Percentiles rank a stretch among this genome's conserved stretches.
phyloP scores from a whole-genome alignment of 1,140 invertebrate genomes.

The Octopus sinensis region DNA sequence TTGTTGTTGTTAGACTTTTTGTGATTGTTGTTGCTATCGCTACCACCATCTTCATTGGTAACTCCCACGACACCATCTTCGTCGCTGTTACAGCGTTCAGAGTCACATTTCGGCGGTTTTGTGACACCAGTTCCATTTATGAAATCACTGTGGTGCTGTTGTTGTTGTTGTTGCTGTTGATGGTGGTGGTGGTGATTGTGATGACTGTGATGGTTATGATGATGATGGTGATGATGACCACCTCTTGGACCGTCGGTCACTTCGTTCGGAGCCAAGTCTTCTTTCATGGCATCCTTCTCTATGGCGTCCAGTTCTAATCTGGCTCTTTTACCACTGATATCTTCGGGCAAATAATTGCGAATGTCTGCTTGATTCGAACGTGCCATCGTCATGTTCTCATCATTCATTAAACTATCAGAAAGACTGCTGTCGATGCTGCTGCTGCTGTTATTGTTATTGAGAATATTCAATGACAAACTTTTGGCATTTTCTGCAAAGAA shows the following conservation, averaged over 20 bases:
- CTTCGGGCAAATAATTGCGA: background rate
- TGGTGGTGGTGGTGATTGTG: constrained; percentile 10
- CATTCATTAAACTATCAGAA: background rate
- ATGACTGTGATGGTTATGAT: no score
- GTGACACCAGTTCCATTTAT: background rate
- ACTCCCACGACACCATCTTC: constrained; percentile 17
- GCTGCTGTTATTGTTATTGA: no score
- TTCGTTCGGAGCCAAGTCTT: background rate
- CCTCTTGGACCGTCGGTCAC: background rate
- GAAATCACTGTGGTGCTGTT: constrained; percentile 8
- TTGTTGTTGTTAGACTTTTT: constrained; percentile 12
- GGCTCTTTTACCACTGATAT: background rate
- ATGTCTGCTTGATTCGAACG: no score
- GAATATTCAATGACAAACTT: no score
- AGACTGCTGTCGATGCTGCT: background rate
- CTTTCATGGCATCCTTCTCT: constrained; percentile 6
- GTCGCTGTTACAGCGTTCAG: background rate
- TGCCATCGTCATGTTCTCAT: background rate
- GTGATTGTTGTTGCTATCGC: background rate
- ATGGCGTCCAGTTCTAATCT: background rate
- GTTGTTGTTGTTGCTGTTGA: constrained; percentile 15
- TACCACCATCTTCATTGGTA: background rate
- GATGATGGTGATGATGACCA: background rate
- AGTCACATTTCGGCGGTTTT: background rate
- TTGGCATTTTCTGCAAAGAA: no score